A percentile compares a stretch with the other conserved stretches of the same genome.
These are phyloP conservation scores for Cheilosia vulpina DNA, from an alignment of 2,888 invertebrate species.

Conservation along the genomic window DNA sequence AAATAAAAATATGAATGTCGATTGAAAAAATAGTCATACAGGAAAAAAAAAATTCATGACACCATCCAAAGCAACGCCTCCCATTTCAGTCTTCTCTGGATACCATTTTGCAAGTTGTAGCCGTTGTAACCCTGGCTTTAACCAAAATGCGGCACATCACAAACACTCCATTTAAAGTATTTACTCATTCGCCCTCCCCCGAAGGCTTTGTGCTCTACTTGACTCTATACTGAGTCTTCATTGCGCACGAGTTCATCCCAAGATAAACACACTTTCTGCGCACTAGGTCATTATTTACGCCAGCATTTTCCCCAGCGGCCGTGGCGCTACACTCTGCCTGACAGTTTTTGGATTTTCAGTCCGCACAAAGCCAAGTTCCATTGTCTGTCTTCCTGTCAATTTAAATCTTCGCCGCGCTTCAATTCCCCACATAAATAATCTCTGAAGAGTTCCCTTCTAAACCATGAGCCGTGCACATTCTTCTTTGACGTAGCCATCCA, in stretches of 20 bases:
- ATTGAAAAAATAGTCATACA: too few relatives aligned
- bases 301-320: neutral
- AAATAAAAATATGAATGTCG: too few relatives aligned
- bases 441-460: conserved; percentile 1
- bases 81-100: too few relatives aligned
- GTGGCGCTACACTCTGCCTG: conserved; percentile 20
- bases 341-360: conserved; percentile 5
- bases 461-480: neutral
- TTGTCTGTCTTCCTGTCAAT: conserved; percentile 18
- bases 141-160: too few relatives aligned
- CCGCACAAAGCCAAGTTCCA: conserved; percentile 4
- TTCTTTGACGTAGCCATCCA: neutral
- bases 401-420: conserved; percentile 27
- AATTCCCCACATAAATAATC: neutral
- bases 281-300: conserved; percentile 49
- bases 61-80: too few relatives aligned
- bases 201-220: conserved; percentile 34
- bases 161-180: too few relatives aligned
- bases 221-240: neutral
- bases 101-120: too few relatives aligned
- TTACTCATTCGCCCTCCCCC: too few relatives aligned
- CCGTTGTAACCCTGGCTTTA: too few relatives aligned
- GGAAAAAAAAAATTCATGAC: too few relatives aligned
- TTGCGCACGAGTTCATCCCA: conserved; percentile 9
- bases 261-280: conserved; percentile 5